phyloP scores from a whole-genome alignment of 2,113 vertebrate genomes.

The Struthidea cinerea region DNA sequence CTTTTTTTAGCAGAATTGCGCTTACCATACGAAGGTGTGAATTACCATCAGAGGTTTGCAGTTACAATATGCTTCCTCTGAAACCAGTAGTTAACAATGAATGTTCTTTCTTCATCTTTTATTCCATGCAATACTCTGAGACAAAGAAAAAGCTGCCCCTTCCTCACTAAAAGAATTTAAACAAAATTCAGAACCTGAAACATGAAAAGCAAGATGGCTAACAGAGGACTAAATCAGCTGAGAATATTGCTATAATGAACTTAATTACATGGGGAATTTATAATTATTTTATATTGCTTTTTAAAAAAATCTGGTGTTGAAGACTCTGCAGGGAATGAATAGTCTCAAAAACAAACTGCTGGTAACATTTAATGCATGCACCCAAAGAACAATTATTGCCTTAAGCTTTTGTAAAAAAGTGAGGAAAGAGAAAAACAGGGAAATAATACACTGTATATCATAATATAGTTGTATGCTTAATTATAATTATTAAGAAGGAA shows the following conservation, averaged over 20 bases:
- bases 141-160: not conserved
- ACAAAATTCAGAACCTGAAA: not conserved
- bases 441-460: not conserved
- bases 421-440: not conserved
- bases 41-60: not conserved
- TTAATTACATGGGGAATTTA: slow-evolving; percentile 12
- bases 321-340: slow-evolving; percentile 11
- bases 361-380: not conserved
- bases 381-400: slow-evolving; percentile 15
- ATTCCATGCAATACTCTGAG: not conserved
- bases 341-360: slow-evolving; percentile 22
- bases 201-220: not conserved
- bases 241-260: not conserved
- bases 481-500: slow-evolving; percentile 32
- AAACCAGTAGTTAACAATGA: not conserved
- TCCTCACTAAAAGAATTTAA: not conserved
- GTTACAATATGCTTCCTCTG: not conserved
- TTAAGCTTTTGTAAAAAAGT: slow-evolving; percentile 8
- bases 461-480: slow-evolving; percentile 9
- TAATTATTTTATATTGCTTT: slow-evolving; percentile 43
- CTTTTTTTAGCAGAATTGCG: not conserved
- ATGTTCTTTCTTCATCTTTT: not conserved
- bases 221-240: not conserved
- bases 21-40: not conserved
- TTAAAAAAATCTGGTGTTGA: not conserved